Evolutionary conservation across 1,140 invertebrate genomes (phyloP).

Genomic region (Drosophila serrata): DNA sequence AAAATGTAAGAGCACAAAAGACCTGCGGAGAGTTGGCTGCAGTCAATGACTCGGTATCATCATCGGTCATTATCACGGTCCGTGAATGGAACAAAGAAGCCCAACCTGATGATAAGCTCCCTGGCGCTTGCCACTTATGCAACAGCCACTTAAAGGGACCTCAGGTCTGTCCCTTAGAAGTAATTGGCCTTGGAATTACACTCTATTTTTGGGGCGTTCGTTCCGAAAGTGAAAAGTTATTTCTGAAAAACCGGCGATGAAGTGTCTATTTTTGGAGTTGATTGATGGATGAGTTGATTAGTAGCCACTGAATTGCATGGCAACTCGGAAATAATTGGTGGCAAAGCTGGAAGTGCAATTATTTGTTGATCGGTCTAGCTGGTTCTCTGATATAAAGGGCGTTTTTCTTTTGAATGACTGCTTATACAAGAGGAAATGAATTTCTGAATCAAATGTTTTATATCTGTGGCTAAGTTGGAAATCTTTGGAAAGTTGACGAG

Average conservation of each 20-base stretch:
- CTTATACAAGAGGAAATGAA: conserved; percentile 69
- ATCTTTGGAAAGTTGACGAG: not conserved
- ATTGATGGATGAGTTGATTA: conserved; percentile 63
- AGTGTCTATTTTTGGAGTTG: conserved; percentile 37
- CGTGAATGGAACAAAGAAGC: conserved; percentile 37
- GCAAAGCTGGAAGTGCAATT: conserved; percentile 63
- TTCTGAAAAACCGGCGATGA: conserved; percentile 67
- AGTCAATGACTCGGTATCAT: conserved; percentile 69
- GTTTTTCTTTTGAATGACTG: conserved; percentile 18
- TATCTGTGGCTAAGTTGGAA: not conserved
- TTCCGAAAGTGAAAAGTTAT: conserved; percentile 73
- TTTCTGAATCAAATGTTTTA: conserved; percentile 38
- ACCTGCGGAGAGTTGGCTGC: conserved; percentile 39
- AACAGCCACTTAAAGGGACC: conserved; percentile 42
- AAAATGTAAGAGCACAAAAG: conserved; percentile 60
- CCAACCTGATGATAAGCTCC: conserved; percentile 50
- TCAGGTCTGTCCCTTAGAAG: conserved; percentile 48
- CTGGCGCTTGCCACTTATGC: conserved; percentile 59
- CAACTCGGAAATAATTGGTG: conserved; percentile 46
- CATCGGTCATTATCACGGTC: conserved; percentile 61
- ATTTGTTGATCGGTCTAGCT: conserved; percentile 59
- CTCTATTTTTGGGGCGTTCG: conserved; percentile 30
- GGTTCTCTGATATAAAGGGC: conserved; percentile 47
- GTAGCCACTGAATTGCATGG: conserved; percentile 39
- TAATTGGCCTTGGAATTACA: conserved; percentile 64